Conservation (phyloP, 2,888 invertebrate genomes). For the Sinopyrophorus schimmeli region DNA sequence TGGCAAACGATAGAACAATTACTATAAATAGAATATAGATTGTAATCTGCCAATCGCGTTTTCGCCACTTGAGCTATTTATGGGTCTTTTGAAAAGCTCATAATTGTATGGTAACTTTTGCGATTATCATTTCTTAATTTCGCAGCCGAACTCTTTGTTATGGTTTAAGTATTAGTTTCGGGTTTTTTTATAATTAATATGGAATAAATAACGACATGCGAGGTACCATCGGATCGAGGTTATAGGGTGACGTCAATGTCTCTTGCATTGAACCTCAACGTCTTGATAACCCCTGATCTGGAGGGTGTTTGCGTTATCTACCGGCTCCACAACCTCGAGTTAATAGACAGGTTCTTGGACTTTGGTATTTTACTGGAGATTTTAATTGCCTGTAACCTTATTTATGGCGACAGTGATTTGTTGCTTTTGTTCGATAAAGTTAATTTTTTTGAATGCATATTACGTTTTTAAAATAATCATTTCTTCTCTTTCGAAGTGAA, state of each 20-base stretch:
- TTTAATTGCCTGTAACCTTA: conserved; percentile 33
- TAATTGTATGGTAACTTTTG: no score
- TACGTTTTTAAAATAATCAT: conserved; percentile 9
- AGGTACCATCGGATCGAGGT: conserved; percentile 35
- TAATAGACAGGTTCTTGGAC: conserved; percentile 36
- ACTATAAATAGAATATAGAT: no score
- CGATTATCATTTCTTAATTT: no score
- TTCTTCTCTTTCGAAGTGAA: no score
- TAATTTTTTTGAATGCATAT: conserved; percentile 21
- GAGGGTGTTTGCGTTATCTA: conserved; percentile 34
- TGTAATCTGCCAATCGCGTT: no score
- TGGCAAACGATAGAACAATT: no score
- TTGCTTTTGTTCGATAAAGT: conserved; percentile 27
- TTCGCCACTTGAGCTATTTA: no score
- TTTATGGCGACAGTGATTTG: conserved; percentile 33
- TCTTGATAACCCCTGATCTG: conserved; percentile 38
- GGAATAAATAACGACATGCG: conserved; percentile 16
- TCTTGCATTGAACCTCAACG: conserved; percentile 36
- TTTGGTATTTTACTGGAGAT: conserved; percentile 30
- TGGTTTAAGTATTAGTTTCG: no score
- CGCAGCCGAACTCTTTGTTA: no score
- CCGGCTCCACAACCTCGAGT: conserved; percentile 34
- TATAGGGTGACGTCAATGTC: conserved; percentile 38
- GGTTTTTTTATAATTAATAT: no score
- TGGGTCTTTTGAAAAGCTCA: no score